These are phyloP conservation scores for Typhlomys cinereus DNA, from an alignment of 2,113 vertebrate genomes.

Conservation along the genomic window DNA sequence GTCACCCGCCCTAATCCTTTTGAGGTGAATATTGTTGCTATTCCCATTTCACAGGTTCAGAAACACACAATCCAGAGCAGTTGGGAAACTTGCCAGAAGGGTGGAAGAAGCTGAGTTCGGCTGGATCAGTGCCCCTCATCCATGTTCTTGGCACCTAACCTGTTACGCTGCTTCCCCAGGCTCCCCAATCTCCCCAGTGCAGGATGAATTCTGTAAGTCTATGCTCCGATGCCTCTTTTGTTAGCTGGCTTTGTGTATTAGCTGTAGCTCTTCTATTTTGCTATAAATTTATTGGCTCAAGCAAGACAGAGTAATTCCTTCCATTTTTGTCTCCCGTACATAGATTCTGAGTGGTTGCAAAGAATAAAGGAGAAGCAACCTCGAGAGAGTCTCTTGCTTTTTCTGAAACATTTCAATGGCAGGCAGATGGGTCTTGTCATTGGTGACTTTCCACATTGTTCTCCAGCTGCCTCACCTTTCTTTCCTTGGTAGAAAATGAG, in stretches of 20 bases:
- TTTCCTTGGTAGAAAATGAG: constrained; percentile 30
- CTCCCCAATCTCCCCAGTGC: background rate
- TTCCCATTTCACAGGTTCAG: background rate
- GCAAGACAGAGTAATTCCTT: background rate
- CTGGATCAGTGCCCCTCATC: background rate
- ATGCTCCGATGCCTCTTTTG: background rate
- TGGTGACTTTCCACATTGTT: constrained; percentile 28
- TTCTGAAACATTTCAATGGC: constrained; percentile 38
- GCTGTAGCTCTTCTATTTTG: background rate
- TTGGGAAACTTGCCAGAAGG: background rate
- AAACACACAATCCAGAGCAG: background rate
- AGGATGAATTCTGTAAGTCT: background rate
- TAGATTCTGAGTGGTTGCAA: background rate
- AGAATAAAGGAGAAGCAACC: background rate
- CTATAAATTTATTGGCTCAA: background rate
- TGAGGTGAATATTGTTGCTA: background rate
- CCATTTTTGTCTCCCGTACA: background rate
- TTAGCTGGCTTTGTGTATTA: background rate
- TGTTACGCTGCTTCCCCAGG: background rate
- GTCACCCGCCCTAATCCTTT: background rate
- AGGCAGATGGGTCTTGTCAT: constrained; percentile 45
- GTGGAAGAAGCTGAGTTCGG: background rate
- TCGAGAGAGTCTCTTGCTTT: background rate
- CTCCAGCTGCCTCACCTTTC: constrained; percentile 48
- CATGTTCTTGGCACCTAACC: background rate